These are phyloP conservation scores for Cephus spinipes DNA, from an alignment of 2,888 invertebrate genomes.

Conservation along the genomic window DNA sequence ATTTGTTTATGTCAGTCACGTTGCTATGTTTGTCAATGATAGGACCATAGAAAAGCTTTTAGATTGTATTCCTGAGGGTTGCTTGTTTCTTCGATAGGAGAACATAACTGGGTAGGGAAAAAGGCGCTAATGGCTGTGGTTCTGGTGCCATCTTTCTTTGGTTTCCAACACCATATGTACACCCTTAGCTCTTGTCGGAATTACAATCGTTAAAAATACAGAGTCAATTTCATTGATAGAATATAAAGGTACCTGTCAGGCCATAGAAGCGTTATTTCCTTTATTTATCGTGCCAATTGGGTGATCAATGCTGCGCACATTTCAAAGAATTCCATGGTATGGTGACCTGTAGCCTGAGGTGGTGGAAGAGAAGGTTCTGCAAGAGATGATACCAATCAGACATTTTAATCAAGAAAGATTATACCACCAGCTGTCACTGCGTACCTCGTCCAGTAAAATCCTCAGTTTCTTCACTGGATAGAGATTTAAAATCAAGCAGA, in stretches of 20 bases:
- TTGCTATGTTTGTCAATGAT: not conserved
- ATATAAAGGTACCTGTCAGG: not conserved
- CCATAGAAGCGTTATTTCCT: not conserved
- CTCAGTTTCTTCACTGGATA: slow-evolving; percentile 80
- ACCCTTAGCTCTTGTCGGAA: not conserved
- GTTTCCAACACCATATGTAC: not conserved
- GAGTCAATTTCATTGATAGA: not conserved
- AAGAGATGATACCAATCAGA: not conserved
- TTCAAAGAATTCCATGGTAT: slow-evolving; percentile 99
- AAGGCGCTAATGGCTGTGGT: not conserved
- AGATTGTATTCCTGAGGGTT: not conserved
- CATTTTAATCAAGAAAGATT: not conserved
- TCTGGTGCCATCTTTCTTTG: not conserved
- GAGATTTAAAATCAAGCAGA: slow-evolving; percentile 96
- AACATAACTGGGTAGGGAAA: not conserved
- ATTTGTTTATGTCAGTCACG: not conserved
- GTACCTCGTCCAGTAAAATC: slow-evolving; percentile 52
- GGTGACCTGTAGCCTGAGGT: slow-evolving; percentile 76
- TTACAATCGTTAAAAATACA: not conserved
- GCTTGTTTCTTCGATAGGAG: not conserved
- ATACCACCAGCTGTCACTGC: not conserved
- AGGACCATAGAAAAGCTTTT: not conserved
- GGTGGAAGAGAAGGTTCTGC: slow-evolving; percentile 58
- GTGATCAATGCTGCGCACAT: slow-evolving; percentile 99
- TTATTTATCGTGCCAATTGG: slow-evolving; percentile 88